These are phyloP conservation scores for Sceloporus tristichus DNA, from an alignment of 2,113 vertebrate species.

Conservation along the genomic window DNA sequence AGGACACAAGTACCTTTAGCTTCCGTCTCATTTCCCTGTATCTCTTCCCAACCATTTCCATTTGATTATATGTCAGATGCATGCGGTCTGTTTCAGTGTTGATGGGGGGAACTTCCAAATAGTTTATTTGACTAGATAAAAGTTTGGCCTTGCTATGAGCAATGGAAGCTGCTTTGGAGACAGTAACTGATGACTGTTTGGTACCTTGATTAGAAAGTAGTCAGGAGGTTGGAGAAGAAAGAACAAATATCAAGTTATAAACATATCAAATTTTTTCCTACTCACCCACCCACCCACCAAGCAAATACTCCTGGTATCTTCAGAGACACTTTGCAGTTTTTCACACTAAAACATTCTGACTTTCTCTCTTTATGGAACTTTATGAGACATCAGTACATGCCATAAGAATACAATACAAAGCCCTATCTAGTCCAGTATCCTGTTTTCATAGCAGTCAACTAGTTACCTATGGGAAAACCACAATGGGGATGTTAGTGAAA, in stretches of 20 bases:
- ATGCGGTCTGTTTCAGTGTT: conserved; percentile 30
- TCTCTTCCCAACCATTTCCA: conserved; percentile 63
- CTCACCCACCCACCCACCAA: not conserved
- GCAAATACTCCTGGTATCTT: not conserved
- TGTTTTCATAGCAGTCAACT: not conserved
- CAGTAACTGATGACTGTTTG: not conserved
- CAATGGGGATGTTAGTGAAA: not conserved
- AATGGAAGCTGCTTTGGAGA: not conserved
- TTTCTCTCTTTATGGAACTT: not conserved
- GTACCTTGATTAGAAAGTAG: not conserved
- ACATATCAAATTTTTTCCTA: not conserved
- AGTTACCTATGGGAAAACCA: not conserved
- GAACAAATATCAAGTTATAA: not conserved
- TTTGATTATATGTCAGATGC: conserved; percentile 63
- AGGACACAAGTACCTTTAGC: conserved; percentile 51
- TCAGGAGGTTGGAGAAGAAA: not conserved
- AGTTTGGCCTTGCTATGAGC: not conserved
- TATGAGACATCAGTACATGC: not conserved
- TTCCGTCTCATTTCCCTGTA: conserved; percentile 49
- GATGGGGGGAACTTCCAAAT: conserved; percentile 52
- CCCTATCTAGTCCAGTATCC: not conserved
- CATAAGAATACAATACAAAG: not conserved
- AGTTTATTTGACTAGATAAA: not conserved
- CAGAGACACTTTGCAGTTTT: not conserved
- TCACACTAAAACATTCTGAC: not conserved